These are phyloP conservation scores for Carcharodon carcharias DNA, from an alignment of 2,797 vertebrate genomes.

Conservation along the genomic window DNA sequence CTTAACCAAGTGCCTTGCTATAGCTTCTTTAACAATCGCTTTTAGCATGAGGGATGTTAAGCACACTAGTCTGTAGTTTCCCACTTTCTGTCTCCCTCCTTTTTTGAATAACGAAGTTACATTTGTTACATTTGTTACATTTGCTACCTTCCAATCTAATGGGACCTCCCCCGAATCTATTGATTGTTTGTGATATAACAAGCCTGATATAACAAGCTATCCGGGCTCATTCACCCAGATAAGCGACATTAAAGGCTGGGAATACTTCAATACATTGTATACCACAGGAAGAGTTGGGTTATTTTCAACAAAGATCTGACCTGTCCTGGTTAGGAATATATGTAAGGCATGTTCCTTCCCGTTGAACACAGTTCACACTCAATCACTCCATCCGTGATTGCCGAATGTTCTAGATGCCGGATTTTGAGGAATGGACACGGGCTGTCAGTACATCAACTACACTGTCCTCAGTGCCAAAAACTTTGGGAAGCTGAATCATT, in stretches of 20 bases:
- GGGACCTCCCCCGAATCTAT: background rate
- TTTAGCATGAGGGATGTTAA: no score
- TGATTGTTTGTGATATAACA: background rate
- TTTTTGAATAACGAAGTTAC: no score
- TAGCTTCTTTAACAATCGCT: no score
- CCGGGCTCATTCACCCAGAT: background rate
- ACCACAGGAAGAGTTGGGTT: background rate
- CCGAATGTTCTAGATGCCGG: background rate
- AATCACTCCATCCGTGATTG: background rate
- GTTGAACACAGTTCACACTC: background rate
- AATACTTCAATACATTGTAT: background rate
- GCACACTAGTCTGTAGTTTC: no score
- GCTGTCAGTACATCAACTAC: background rate
- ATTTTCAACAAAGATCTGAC: background rate
- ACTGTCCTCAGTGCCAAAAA: background rate
- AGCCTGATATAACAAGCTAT: background rate
- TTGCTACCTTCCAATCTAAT: no score
- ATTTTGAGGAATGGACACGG: background rate
- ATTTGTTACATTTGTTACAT: no score
- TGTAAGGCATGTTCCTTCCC: background rate
- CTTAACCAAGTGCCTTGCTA: no score
- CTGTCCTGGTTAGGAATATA: background rate
- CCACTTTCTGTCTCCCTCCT: no score
- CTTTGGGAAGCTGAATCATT: background rate
- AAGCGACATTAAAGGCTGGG: background rate